Conservation (phyloP, 2,797 vertebrate species). For the Pygocentrus nattereri region DNA sequence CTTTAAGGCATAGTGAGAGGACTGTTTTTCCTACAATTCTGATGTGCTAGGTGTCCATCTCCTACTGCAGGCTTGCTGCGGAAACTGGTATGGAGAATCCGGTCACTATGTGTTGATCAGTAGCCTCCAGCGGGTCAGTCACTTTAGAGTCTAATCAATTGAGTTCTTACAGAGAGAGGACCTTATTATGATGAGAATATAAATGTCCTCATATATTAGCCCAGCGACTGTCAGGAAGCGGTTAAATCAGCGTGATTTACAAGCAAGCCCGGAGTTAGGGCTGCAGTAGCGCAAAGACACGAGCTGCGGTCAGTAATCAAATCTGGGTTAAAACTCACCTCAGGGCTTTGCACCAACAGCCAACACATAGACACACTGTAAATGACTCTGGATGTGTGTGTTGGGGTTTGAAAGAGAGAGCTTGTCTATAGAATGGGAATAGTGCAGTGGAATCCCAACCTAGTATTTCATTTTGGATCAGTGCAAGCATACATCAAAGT, state of each 20-base stretch:
- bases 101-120: slow-evolving; percentile 1
- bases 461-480: slow-evolving; percentile 28
- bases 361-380: slow-evolving; percentile 34
- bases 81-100: neutral
- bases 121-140: neutral
- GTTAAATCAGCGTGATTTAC: slow-evolving; percentile 24
- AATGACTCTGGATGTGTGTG: slow-evolving; percentile 44
- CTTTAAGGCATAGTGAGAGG: no score
- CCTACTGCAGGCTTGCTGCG: neutral
- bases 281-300: neutral
- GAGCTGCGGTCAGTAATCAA: slow-evolving; percentile 44
- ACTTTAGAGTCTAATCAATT: neutral
- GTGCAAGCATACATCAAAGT: slow-evolving; percentile 45
- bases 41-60: neutral
- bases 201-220: neutral
- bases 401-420: slow-evolving; percentile 18
- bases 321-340: slow-evolving; percentile 50
- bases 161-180: neutral
- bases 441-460: slow-evolving; percentile 13
- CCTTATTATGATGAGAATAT: neutral
- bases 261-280: slow-evolving; percentile 15
- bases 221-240: neutral
- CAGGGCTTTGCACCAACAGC: slow-evolving; percentile 25
- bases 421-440: slow-evolving; percentile 22
- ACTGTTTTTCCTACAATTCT: no score